Evolutionary conservation across 2,888 invertebrate genomes (phyloP), one percentile per base, ranked within the genome.

Genomic region (Liodrosophila aerea): DNA sequence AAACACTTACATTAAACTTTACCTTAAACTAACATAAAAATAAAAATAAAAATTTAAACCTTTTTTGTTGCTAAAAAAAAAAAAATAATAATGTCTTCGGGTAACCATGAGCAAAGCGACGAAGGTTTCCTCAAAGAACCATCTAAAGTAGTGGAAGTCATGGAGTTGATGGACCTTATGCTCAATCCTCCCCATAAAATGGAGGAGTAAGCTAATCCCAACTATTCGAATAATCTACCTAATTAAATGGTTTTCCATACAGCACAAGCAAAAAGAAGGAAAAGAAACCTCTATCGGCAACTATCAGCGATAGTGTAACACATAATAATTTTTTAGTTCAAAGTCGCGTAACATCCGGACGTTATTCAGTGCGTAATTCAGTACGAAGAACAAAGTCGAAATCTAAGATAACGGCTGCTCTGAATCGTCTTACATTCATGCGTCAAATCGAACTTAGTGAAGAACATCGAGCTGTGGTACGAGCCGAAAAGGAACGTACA

Each of bases 371-470:
- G n/a, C n/a, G n/a, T n/a, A n/a, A n/a, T 0, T 56, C 61, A 0
- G 3, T 0, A 0, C 45, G 30, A 1, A 34, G n/a, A 30, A 12
- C 11, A 1, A 60, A 1, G 22, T 0, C 9, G 0, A 67, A 15
- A 5, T 1, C 0, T 1, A 49, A 34, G 7, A 2, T 12, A 0
- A 0, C 0, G 5, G 1, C n/a, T 0, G 65, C 61, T 8, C 7
- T 15, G 3, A 51, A 52, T 16, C 51, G 69, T 11, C 59, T 74
- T 5, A 60, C 75, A n/a, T 75, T 72, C 15, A 72, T 74, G 60
- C 60, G 63, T 0, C 75, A 74, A 45, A 13, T 74, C 1, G 63
- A 72, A 11, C 33, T 37, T 9, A 53, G 0, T 8, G 1, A 1
- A 0, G 40, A 63, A 8, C 2, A 72, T 4, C 72, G 72, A 0